Percentiles rank a stretch among this genome's conserved stretches.
Conservation (phyloP, 2,888 invertebrate species). For the Plebejus argus region DNA sequence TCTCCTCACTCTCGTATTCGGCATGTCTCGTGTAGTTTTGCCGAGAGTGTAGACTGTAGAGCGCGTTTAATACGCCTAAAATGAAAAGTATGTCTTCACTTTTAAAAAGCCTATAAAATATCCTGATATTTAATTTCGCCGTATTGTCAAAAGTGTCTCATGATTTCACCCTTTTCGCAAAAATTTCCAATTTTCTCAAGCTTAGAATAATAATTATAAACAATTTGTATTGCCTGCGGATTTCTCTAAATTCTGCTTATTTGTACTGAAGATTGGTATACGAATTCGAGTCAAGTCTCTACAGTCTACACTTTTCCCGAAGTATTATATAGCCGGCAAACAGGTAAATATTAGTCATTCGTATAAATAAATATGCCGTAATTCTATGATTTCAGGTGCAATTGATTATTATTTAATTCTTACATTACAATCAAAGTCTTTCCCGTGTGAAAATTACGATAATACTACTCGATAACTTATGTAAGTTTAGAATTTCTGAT, state of each 20-base stretch:
- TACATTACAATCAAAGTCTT: too few species aligned
- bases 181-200: constrained; percentile 4
- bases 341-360: neutral
- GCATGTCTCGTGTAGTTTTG: too few species aligned
- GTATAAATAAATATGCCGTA: neutral
- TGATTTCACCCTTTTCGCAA: constrained; percentile 24
- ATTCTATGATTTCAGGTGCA: neutral
- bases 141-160: neutral
- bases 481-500: constrained; percentile 10
- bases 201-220: too few species aligned
- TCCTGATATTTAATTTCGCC: neutral
- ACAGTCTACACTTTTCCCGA: neutral
- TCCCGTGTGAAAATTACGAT: neutral
- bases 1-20: too few species aligned
- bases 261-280: neutral
- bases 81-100: neutral
- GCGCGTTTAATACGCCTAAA: neutral
- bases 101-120: neutral
- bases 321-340: neutral
- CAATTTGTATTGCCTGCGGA: neutral
- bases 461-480: neutral
- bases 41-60: too few species aligned
- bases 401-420: neutral
- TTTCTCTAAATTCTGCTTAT: neutral
- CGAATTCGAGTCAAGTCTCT: neutral